Evolutionary conservation across 1,140 invertebrate species (phyloP), one percentile per base, ranked within the genome.

Genomic region (Lepidurus arcticus): DNA sequence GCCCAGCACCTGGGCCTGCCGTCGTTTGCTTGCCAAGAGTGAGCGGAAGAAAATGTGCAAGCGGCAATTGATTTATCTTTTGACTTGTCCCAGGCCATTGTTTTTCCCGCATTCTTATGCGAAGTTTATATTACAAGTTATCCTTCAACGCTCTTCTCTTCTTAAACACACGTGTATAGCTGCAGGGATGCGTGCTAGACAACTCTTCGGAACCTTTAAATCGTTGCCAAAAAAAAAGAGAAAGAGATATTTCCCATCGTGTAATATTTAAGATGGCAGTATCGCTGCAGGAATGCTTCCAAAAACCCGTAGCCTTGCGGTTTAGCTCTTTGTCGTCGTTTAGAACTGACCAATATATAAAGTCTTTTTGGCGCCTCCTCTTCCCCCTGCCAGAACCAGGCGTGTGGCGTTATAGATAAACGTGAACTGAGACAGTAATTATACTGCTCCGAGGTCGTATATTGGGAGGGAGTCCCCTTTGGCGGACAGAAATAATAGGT

Each of bases 21-120:
- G 53, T 65, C 53, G 53, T 65, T 65, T 65, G 16, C 53, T 65
- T 65, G 53, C 53, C 53, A 65, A 65, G 53, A 65, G 21, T 65
- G 53, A 65, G 53, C 21, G 53, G 53, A 65, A 16, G 53, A 21
- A 21, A 65, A 65, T 65, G 53, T 65, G 1, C 16, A 47, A 65
- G 53, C 53, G 21, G 53, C 53, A 65, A 65, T 65, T 65, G 53
- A 65, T 65, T 65, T 65, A 65, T 65, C 53, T 65, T 21, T 34
- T 13, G 53, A 21, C 21, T 7, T n/a, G 21, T n/a, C 13, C 45
- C 53, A 16, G 6, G 16, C 16, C 5, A 65, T 65, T 65, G 53
- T 65, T 65, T 65, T 65, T 65, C 53, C n/a, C 53, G 53, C 53
- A 65, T 65, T 65, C 53, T 65, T 65, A 13, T 65, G 53, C 53